Percentiles rank a stretch among this genome's conserved stretches.
These are phyloP conservation scores for Gymnothorax javanicus DNA, from an alignment of 2,797 vertebrate genomes.

Conservation along the genomic window DNA sequence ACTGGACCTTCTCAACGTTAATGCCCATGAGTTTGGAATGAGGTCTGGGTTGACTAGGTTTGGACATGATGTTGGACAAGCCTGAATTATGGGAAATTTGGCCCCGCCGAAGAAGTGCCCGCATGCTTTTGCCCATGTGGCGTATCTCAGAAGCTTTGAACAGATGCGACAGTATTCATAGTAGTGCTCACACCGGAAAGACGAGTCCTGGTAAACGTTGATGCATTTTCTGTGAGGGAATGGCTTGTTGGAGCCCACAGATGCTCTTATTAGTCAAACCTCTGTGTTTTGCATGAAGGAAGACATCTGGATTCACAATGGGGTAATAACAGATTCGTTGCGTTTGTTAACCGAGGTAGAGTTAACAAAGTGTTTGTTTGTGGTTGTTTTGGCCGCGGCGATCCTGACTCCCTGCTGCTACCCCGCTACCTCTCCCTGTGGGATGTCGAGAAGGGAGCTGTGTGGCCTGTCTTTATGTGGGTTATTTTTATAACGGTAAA, in stretches of 20 bases:
- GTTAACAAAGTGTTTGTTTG: not conserved
- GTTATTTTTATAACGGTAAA: constrained; percentile 54
- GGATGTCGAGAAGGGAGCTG: not conserved
- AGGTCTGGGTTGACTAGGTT: no score
- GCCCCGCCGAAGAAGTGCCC: no score
- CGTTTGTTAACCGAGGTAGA: not conserved
- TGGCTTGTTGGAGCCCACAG: constrained; percentile 2
- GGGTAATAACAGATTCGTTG: not conserved
- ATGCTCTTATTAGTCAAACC: constrained; percentile 6
- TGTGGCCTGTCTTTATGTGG: constrained; percentile 43
- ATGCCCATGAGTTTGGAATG: no score
- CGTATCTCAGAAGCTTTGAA: not conserved
- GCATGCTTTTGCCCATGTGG: no score
- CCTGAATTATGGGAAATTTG: no score
- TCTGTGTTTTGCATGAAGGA: not conserved
- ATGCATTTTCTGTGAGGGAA: not conserved
- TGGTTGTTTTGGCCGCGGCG: not conserved
- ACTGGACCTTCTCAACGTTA: no score
- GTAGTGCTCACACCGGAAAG: not conserved
- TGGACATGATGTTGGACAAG: no score
- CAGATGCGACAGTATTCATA: not conserved
- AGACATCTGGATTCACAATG: not conserved
- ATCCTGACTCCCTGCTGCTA: constrained; percentile 46
- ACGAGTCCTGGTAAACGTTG: not conserved
- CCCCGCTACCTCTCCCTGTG: not conserved